Evolutionary conservation across 2,888 invertebrate genomes (phyloP).

Genomic region (Pherbina coryleti): DNA sequence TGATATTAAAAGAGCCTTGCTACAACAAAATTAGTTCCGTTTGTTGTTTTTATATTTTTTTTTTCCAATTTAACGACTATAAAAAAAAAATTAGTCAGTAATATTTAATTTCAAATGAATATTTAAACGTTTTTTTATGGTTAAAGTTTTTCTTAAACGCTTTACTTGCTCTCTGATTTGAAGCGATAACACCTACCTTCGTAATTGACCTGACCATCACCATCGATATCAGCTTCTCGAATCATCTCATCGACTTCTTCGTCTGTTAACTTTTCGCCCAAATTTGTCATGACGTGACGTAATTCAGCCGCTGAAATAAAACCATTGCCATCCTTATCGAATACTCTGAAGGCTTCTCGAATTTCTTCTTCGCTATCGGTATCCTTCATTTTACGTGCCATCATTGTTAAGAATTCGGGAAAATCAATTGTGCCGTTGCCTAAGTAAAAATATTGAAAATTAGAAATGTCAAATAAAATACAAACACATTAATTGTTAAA

Average conservation of each 20-base stretch:
- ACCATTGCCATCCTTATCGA: constrained; percentile 99
- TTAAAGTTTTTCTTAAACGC: no score
- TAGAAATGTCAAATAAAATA: neutral
- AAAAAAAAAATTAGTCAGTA: no score
- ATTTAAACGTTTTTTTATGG: no score
- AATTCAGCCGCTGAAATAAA: constrained; percentile 98
- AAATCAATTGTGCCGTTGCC: constrained; percentile 99
- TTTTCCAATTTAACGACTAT: no score
- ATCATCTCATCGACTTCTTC: constrained; percentile 99
- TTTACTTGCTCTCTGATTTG: no score
- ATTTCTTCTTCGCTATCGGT: constrained; percentile 99
- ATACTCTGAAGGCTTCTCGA: constrained; percentile 98
- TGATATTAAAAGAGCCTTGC: no score
- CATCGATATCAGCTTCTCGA: constrained; percentile 98
- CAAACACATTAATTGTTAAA: neutral
- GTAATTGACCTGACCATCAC: constrained; percentile 91
- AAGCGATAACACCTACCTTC: constrained; percentile 59
- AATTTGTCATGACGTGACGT: constrained; percentile 99
- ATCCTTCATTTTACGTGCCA: constrained; percentile 99
- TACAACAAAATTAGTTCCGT: no score
- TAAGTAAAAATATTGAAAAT: constrained; percentile 64
- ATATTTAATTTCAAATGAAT: no score
- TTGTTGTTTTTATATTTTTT: no score
- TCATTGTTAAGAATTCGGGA: constrained; percentile 99
- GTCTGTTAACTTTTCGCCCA: constrained; percentile 98